These are phyloP conservation scores for Eremobia ochroleuca DNA, from an alignment of 2,888 invertebrate genomes.

Conservation along the genomic window DNA sequence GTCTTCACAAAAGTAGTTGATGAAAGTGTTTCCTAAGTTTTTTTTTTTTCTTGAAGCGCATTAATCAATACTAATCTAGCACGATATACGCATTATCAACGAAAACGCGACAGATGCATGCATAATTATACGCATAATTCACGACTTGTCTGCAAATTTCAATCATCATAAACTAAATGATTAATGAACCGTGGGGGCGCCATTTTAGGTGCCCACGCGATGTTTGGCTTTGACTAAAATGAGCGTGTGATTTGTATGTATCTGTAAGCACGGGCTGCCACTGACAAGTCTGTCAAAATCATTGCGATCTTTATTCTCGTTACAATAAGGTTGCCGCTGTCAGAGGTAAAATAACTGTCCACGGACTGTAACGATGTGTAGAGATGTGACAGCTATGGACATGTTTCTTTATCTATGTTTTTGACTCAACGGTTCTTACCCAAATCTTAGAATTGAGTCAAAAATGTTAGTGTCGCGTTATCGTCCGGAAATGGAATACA, in stretches of 20 bases:
- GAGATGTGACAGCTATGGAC: not conserved
- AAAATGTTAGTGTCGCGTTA: not conserved
- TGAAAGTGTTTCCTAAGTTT: slow-evolving; percentile 3
- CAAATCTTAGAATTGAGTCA: not conserved
- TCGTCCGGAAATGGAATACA: no score
- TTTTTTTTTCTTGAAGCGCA: not conserved
- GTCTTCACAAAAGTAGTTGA: not conserved
- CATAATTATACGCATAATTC: slow-evolving; percentile 27
- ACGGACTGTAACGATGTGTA: not conserved
- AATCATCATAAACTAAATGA: slow-evolving; percentile 28
- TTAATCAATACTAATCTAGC: not conserved
- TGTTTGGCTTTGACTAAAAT: slow-evolving; percentile 12
- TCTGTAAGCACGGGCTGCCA: slow-evolving; percentile 6
- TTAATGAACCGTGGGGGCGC: slow-evolving; percentile 24
- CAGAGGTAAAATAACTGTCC: not conserved
- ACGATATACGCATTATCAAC: not conserved
- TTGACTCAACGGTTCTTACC: not conserved
- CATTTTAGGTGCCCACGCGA: slow-evolving; percentile 38
- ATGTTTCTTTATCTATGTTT: not conserved
- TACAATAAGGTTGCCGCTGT: not conserved
- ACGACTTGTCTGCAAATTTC: slow-evolving; percentile 18
- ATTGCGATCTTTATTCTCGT: not conserved
- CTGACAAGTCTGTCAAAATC: no score
- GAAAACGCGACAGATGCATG: slow-evolving; percentile 38
- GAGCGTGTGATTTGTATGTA: slow-evolving; percentile 22